Base-by-base conservation (phyloP, 1,140 invertebrate species). In the Saccostrea cuccullata region DNA sequence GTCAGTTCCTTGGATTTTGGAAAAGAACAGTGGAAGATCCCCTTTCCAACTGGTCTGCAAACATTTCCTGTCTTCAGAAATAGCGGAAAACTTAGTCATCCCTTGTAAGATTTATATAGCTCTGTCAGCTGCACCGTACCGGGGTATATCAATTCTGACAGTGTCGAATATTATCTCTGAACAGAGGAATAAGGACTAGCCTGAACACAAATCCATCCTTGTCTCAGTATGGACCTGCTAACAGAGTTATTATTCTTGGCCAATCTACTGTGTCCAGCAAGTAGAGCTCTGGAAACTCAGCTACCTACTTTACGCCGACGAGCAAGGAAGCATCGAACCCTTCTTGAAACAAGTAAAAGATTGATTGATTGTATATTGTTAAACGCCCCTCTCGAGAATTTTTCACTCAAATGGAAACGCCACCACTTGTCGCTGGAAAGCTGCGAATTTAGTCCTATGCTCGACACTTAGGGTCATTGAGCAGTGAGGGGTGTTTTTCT, bases 201-300 rank as follows among this genome's bases (percentile, higher is more conserved):
- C 58, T 60, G 20, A 60, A 60, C 58, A 60, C 58, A 60, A 60
- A 60, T 20, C 58, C 58, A 60, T 0, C 89, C 70, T 47, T 90
- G 40, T 58, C 84, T 26, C 89, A 90, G 47, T 73, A 86, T 90
- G 89, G 89, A 26, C 89, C 89, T 12, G 73, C 87, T 23, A 83
- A 90, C 17, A 90, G 70, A 13, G 67, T 86, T 0, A 88, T 90
- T 8, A 85, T 82, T 36, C 82, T 90, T 26, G 67, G 89, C 17
- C 89, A 90, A 83, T 26, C 40, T 15, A 88, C 30, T 87, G 36
- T 89, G 4, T 83, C 85, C 6, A 56, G 40, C 12, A 87, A 90
- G 85, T 17, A 23, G 13, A 90, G 87, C 73, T 86, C 89, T 64
- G 89, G 86, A 82, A 67, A 67, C 12, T 26, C 58, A 5, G 84